Percentiles rank a stretch among this genome's conserved stretches.
phyloP scores from a whole-genome alignment of 2,888 invertebrate genomes.

The Mythimna loreyi region DNA sequence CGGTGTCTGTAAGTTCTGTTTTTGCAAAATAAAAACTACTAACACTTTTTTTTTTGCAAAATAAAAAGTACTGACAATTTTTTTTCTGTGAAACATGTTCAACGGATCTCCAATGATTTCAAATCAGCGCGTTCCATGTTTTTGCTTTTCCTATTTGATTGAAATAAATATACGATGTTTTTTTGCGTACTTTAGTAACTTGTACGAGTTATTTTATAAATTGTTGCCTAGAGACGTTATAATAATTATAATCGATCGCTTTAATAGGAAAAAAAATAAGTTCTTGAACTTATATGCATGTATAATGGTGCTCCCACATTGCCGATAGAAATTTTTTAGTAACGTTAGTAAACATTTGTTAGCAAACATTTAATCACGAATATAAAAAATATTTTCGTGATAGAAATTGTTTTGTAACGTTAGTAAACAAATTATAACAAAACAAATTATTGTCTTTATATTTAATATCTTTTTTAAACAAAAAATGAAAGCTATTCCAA shows the following conservation, averaged over 20 bases:
- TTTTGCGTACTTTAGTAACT: slow-evolving; percentile 9
- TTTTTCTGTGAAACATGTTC: background rate
- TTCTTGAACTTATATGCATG: background rate
- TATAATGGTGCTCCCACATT: no score
- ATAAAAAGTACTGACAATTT: background rate
- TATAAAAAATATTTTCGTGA: no score
- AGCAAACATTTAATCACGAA: no score
- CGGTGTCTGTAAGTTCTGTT: background rate
- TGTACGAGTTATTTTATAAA: background rate
- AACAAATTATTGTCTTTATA: no score
- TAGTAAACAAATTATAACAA: no score
- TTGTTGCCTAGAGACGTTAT: background rate
- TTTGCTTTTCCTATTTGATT: slow-evolving; percentile 21
- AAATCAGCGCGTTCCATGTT: slow-evolving; percentile 1
- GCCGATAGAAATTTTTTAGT: no score
- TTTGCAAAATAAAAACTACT: background rate
- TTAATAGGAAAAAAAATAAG: background rate
- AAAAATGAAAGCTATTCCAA: no score
- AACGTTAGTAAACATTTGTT: no score
- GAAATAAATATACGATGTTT: background rate
- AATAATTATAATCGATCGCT: background rate
- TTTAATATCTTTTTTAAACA: no score
- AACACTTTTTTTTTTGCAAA: background rate
- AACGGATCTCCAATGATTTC: slow-evolving; percentile 23
- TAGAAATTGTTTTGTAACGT: no score